phyloP scores from a whole-genome alignment of 92 coral and sea anemone species.

The Montipora capitata region DNA sequence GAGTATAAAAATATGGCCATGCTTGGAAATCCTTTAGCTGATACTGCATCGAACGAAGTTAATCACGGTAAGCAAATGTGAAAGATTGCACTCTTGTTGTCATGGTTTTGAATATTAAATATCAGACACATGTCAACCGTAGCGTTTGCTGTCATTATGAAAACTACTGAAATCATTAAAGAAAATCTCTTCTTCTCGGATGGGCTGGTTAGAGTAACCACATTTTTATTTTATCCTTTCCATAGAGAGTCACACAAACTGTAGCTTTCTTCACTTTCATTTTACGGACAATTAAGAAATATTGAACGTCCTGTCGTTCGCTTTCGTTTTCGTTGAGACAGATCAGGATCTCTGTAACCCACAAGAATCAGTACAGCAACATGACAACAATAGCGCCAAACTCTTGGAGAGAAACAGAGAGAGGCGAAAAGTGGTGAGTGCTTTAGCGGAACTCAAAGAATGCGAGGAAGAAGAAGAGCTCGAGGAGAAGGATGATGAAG shows the following conservation, averaged over 20 bases:
- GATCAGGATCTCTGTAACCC: neutral
- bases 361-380: constrained; percentile 6
- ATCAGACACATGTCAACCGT: too few species aligned
- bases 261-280: too few species aligned
- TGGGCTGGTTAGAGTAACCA: too few species aligned
- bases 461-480: constrained; percentile 75
- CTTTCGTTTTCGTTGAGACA: neutral
- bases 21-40: constrained; percentile 92
- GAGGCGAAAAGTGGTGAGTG: constrained; percentile 82
- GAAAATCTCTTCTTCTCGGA: too few species aligned
- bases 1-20: constrained; percentile 88
- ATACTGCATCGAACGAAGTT: neutral
- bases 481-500: neutral
- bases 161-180: too few species aligned
- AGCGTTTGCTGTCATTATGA: too few species aligned
- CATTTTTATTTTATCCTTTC: neutral
- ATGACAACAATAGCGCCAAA: constrained; percentile 33
- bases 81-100: neutral
- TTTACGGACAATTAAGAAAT: too few species aligned
- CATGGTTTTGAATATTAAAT: neutral
- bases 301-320: too few species aligned
- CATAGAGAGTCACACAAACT: too few species aligned
- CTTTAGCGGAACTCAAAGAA: constrained; percentile 68
- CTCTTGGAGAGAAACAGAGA: constrained; percentile 53
- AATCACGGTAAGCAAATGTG: constrained; percentile 4